phyloP scores from a whole-genome alignment of 2,888 invertebrate species.

The Cheilosia urbana region DNA sequence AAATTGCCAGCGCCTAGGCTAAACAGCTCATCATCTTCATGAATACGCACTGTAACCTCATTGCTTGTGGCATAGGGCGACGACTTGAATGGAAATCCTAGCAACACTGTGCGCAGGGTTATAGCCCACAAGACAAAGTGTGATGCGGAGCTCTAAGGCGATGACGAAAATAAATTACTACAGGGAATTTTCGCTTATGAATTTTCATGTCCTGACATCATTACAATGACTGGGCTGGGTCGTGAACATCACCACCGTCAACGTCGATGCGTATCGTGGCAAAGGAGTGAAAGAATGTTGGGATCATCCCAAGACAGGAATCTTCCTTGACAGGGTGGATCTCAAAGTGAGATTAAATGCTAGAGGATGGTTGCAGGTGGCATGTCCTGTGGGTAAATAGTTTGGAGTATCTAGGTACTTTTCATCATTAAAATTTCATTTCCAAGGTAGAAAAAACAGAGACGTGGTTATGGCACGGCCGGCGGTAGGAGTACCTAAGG shows the following conservation, averaged over 20 bases:
- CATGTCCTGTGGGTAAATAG: slow-evolving; percentile 32
- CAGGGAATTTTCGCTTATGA: slow-evolving; percentile 70
- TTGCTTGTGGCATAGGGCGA: slow-evolving; percentile 37
- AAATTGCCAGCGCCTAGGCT: slow-evolving; percentile 56
- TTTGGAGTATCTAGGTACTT: not conserved
- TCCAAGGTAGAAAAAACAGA: slow-evolving; percentile 1
- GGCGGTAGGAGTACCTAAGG: not conserved
- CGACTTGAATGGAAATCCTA: slow-evolving; percentile 24
- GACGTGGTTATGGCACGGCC: not conserved
- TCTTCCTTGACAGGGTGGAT: slow-evolving; percentile 3
- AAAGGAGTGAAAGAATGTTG: slow-evolving; percentile 33
- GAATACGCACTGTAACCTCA: slow-evolving; percentile 47
- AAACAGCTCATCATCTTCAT: slow-evolving; percentile 40
- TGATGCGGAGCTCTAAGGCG: slow-evolving; percentile 5
- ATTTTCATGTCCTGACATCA: slow-evolving; percentile 75
- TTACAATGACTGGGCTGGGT: slow-evolving; percentile 55
- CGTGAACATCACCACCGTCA: slow-evolving; percentile 11
- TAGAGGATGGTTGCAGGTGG: slow-evolving; percentile 18
- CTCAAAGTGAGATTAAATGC: slow-evolving; percentile 23
- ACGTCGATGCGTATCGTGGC: slow-evolving; percentile 17
- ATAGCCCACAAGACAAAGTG: not conserved
- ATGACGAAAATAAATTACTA: slow-evolving; percentile 68
- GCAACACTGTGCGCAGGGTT: not conserved
- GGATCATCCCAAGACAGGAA: slow-evolving; percentile 22
- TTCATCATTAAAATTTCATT: slow-evolving; percentile 28